Conservation (phyloP, 2,888 invertebrate genomes). For the Caenorhabditis sp. region DNA sequence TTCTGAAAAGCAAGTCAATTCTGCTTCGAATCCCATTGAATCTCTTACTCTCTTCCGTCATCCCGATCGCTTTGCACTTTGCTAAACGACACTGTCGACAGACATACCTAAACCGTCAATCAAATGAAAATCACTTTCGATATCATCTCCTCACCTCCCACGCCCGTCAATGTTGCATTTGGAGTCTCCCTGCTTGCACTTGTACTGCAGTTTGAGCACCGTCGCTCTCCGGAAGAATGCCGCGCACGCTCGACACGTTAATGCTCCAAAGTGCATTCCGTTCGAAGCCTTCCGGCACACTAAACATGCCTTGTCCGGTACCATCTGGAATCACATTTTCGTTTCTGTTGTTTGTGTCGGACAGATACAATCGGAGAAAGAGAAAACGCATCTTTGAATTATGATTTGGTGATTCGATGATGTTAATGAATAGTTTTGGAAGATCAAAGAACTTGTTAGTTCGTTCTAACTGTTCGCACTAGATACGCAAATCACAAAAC, state of each 20-base stretch:
- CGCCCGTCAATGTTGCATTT: conserved; percentile 44
- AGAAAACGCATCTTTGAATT: no score
- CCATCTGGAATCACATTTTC: background rate
- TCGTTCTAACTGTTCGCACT: no score
- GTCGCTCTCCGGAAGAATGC: conserved; percentile 58
- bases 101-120: conserved; percentile 18
- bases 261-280: conserved; percentile 42
- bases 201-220: conserved; percentile 52
- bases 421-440: no score
- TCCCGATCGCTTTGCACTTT: conserved; percentile 47
- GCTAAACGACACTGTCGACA: conserved; percentile 33
- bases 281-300: conserved; percentile 40
- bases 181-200: conserved; percentile 32
- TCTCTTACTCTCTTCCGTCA: conserved; percentile 46
- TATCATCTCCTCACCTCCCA: conserved; percentile 21
- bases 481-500: conserved; percentile 34
- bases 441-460: no score
- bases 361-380: no score
- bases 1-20: conserved; percentile 10
- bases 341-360: background rate
- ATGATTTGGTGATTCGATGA: no score
- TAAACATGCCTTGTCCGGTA: conserved; percentile 28
- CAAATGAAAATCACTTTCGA: no score
- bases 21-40: background rate
- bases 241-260: conserved; percentile 49